Evolutionary conservation across 2,888 invertebrate genomes (phyloP).

Genomic region (Heliothis peltigera): DNA sequence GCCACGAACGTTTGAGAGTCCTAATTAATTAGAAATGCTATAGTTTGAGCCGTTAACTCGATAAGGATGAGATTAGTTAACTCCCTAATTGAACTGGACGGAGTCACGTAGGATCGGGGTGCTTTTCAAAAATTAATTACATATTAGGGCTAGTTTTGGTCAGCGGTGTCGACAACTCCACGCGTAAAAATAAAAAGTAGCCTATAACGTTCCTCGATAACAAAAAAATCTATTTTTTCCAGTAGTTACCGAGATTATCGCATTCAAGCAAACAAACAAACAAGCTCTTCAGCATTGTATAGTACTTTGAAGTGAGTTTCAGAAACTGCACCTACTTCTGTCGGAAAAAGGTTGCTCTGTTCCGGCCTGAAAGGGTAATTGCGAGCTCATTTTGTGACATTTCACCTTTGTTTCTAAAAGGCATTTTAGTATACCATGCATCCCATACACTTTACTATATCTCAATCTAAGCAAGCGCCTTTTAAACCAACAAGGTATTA

Average conservation of each 20-base stretch:
- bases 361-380: conserved; percentile 21
- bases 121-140: conserved; percentile 11
- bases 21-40: conserved; percentile 36
- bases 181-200: too few species aligned
- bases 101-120: conserved; percentile 31
- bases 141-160: too few species aligned
- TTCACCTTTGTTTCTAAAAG: not conserved
- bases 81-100: conserved; percentile 14
- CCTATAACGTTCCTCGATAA: too few species aligned
- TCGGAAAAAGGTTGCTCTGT: not conserved
- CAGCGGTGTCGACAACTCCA: too few species aligned
- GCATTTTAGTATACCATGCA: not conserved
- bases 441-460: not conserved
- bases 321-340: not conserved
- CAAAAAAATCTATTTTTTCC: too few species aligned
- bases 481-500: too few species aligned
- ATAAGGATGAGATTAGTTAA: conserved; percentile 37
- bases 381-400: conserved; percentile 22
- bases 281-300: too few species aligned
- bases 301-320: not conserved
- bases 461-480: too few species aligned
- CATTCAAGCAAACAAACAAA: too few species aligned
- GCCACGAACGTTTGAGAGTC: conserved; percentile 58
- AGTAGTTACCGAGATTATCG: too few species aligned
- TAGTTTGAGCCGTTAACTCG: conserved; percentile 31